Conservation (phyloP, 2,888 invertebrate species). For the Clistopyga incitator region DNA sequence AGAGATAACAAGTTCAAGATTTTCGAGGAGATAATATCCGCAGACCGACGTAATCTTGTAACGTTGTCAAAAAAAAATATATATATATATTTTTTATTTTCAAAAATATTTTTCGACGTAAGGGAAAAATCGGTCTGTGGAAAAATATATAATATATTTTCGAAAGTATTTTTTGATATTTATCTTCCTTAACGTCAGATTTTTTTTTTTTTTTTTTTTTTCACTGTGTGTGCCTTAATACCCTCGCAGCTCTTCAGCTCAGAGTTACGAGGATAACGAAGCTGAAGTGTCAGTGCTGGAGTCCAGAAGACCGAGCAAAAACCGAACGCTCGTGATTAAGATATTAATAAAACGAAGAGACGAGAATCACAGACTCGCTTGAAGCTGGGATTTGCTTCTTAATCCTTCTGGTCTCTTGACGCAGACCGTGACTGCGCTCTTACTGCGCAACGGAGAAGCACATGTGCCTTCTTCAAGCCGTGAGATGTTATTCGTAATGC, state of each 20-base stretch:
- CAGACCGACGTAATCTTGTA: slow-evolving; percentile 30
- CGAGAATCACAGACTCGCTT: slow-evolving; percentile 56
- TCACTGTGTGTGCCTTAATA: slow-evolving; percentile 12
- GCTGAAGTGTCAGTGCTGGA: slow-evolving; percentile 33
- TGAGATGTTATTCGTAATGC: slow-evolving; percentile 29
- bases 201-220: slow-evolving; percentile 24
- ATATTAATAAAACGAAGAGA: slow-evolving; percentile 69
- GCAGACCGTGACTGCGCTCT: slow-evolving; percentile 20
- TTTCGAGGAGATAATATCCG: slow-evolving; percentile 60
- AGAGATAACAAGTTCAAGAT: slow-evolving; percentile 63
- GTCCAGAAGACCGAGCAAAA: slow-evolving; percentile 70
- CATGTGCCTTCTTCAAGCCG: slow-evolving; percentile 22
- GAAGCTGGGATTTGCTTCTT: slow-evolving; percentile 63
- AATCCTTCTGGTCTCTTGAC: slow-evolving; percentile 60
- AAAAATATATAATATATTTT: too few relatives aligned
- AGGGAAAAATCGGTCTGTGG: too few relatives aligned
- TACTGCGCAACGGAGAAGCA: slow-evolving; percentile 1
- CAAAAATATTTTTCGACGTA: too few relatives aligned
- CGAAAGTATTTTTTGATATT: too few relatives aligned
- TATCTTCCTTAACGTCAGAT: slow-evolving; percentile 7
- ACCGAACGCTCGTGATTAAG: slow-evolving; percentile 69
- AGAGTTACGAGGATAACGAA: slow-evolving; percentile 28
- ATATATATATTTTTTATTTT: too few relatives aligned
- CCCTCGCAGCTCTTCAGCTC: slow-evolving; percentile 28
- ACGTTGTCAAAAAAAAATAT: too few relatives aligned